Conservation (phyloP, 2,888 invertebrate genomes). For the Apamea sordens region DNA sequence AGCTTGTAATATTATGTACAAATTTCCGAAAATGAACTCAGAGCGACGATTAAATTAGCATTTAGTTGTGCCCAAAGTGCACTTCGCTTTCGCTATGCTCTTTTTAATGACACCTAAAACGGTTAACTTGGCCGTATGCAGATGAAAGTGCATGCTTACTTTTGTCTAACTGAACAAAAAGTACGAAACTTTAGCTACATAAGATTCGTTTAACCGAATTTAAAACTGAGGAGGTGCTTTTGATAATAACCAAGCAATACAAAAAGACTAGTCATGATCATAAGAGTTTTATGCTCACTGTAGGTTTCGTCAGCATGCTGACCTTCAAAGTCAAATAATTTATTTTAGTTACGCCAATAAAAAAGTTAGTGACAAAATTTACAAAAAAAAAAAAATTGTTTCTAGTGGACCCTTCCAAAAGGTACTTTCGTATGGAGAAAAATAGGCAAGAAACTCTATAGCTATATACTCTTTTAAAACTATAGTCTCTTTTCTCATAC, state of each 20-base stretch:
- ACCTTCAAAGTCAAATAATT: not conserved
- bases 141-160: slow-evolving; percentile 48
- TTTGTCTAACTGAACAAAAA: slow-evolving; percentile 46
- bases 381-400: no score
- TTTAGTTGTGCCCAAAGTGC: slow-evolving; percentile 57
- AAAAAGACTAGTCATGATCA: not conserved
- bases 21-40: slow-evolving; percentile 46
- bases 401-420: not conserved
- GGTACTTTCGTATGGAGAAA: not conserved
- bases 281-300: slow-evolving; percentile 5
- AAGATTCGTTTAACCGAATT: slow-evolving; percentile 24
- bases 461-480: not conserved
- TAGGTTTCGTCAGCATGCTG: not conserved
- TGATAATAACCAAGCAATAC: not conserved
- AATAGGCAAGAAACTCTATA: not conserved
- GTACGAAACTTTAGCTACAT: not conserved
- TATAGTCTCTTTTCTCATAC: not conserved
- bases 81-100: slow-evolving; percentile 48
- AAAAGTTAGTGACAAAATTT: not conserved
- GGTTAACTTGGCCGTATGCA: slow-evolving; percentile 54
- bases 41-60: slow-evolving; percentile 59
- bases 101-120: slow-evolving; percentile 51
- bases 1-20: slow-evolving; percentile 45
- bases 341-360: not conserved
- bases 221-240: slow-evolving; percentile 19